Evolutionary conservation across 2,113 vertebrate genomes (phyloP), one percentile per base, ranked within the genome.

Genomic region (Setophaga coronata): DNA sequence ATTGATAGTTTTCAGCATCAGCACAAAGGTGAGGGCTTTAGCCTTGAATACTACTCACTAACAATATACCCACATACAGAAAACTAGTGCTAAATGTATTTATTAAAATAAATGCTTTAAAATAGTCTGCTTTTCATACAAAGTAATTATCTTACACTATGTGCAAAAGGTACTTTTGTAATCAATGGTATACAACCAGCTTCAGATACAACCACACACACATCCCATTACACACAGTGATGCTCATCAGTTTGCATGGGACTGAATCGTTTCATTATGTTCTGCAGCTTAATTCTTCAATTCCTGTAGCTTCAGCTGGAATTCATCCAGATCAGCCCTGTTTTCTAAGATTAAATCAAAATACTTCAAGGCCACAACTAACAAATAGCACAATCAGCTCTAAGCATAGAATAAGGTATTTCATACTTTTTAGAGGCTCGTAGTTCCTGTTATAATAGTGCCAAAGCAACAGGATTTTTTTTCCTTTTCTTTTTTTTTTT

Each of bases 1-100:
- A 97, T 93, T 97, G 96, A 94, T 96, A 95, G 94, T 97, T 97
- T 97, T 97, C 95, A 97, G 78, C 94, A 94, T 67, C 90, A 18
- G 74, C 82, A 97, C 89, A 96, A 92, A 91, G 90, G 93, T 89
- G 90, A 94, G 93, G 95, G 91, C 96, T 97, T 97, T 96, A 96
- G 95, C 92, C 95, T 98, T 97, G 96, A 98, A 96, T 97, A 89
- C 90, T 94, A 91, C 93, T 93, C 91, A 95, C 91, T 94, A 96
- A 95, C 94, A 97, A 97, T 89, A 89, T 96, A 95, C 95, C 88
- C 60, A 66, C 82, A 82, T 79, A 88, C 82, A 95, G 95, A 97
- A 97, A 97, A 95, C 91, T 89, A 95, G 93, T 69, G 86, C 95
- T 95, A 97, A 95, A 91, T 78, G 90, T 93, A 94, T 96, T 97